Conservation (phyloP, 2,888 invertebrate species). For the Slavum lentiscoides region DNA sequence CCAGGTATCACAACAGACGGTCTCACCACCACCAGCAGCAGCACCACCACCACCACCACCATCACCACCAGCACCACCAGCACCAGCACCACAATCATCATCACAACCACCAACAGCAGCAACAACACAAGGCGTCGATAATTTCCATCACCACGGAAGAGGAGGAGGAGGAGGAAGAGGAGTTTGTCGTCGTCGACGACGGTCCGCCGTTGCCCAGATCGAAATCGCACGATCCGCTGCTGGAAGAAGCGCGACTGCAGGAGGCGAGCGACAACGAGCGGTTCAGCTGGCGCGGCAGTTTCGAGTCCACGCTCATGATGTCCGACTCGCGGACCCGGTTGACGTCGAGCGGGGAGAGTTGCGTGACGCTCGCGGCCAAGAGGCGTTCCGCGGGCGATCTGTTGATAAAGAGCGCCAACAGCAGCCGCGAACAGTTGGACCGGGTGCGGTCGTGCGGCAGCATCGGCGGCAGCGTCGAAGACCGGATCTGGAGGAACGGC, state of each 20-base stretch:
- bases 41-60: too few relatives aligned
- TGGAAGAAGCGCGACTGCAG: slow-evolving; percentile 65
- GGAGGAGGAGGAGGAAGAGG: slow-evolving; percentile 71
- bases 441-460: slow-evolving; percentile 80
- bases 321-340: slow-evolving; percentile 79
- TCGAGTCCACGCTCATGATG: slow-evolving; percentile 86
- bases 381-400: slow-evolving; percentile 82
- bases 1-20: slow-evolving; percentile 10
- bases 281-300: slow-evolving; percentile 90
- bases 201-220: slow-evolving; percentile 70
- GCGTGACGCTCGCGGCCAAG: slow-evolving; percentile 72
- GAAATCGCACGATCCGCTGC: slow-evolving; percentile 77
- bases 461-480: slow-evolving; percentile 73
- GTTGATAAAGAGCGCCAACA: slow-evolving; percentile 76
- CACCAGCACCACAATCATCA: too few relatives aligned
- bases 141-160: slow-evolving; percentile 64
- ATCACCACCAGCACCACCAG: too few relatives aligned
- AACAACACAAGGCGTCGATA: slow-evolving; percentile 63
- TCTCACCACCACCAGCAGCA: slow-evolving; percentile 55
- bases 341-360: slow-evolving; percentile 64
- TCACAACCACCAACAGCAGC: too few relatives aligned
- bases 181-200: slow-evolving; percentile 56
- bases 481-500: slow-evolving; percentile 58
- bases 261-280: slow-evolving; percentile 86
- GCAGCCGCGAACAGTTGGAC: slow-evolving; percentile 75